phyloP scores from a whole-genome alignment of 2,888 invertebrate genomes.

The Aspidiotus destructor region DNA sequence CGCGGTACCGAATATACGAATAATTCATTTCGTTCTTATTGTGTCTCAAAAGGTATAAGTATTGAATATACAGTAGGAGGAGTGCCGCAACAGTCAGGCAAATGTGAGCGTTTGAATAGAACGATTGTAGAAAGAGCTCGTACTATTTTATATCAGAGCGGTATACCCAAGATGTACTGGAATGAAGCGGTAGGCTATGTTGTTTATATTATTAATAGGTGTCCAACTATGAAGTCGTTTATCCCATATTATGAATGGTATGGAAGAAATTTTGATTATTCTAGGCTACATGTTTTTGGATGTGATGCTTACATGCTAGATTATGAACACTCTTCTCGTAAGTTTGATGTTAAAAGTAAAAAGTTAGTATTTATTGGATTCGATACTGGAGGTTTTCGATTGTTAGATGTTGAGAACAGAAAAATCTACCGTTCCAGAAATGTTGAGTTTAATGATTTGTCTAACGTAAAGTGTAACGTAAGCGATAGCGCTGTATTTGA shows the following conservation, averaged over 20 bases:
- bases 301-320: not conserved
- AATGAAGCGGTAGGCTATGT: too few species aligned
- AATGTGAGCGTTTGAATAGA: conserved; percentile 6
- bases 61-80: not conserved
- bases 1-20: not conserved
- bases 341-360: not conserved
- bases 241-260: too few species aligned
- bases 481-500: not conserved
- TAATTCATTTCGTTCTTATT: not conserved
- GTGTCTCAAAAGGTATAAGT: not conserved
- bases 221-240: too few species aligned
- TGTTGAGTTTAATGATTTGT: not conserved
- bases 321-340: not conserved
- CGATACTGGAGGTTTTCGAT: not conserved
- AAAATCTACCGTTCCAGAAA: not conserved
- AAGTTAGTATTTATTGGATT: not conserved
- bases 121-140: conserved; percentile 1
- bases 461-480: not conserved
- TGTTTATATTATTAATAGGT: too few species aligned
- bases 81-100: not conserved
- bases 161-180: too few species aligned
- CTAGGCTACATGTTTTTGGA: too few species aligned
- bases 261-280: too few species aligned
- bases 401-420: not conserved
- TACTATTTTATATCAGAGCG: too few species aligned